Conservation (phyloP, 2,113 vertebrate species). For the Rhinolophus ferrumequinum region DNA sequence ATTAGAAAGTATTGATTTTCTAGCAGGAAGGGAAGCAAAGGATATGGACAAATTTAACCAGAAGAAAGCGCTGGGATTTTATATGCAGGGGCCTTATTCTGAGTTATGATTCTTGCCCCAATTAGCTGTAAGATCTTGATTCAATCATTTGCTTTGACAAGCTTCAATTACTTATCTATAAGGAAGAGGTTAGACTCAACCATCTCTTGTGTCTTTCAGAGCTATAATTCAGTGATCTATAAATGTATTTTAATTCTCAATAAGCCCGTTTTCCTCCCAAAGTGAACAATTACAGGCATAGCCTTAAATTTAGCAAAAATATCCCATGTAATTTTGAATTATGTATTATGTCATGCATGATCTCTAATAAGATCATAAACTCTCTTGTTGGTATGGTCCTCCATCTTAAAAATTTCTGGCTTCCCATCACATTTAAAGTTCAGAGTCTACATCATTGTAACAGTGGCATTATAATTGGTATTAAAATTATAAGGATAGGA, state of each 20-base stretch:
- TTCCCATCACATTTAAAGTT: background rate
- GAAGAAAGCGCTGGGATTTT: background rate
- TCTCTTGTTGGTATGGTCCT: background rate
- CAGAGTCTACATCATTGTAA: background rate
- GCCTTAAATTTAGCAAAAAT: background rate
- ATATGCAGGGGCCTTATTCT: background rate
- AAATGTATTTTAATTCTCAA: background rate
- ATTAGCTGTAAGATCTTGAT: background rate
- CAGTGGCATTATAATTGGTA: background rate
- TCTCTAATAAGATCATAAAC: background rate
- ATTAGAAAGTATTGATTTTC: background rate
- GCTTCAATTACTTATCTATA: background rate
- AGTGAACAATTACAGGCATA: background rate
- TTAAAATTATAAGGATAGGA: background rate
- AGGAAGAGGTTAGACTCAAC: background rate
- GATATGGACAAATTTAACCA: background rate
- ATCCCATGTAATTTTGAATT: background rate
- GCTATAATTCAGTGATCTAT: background rate
- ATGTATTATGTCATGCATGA: background rate
- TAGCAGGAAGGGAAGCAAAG: background rate
- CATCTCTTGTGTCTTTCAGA: background rate
- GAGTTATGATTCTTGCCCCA: background rate
- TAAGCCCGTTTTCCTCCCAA: background rate
- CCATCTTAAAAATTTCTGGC: background rate
- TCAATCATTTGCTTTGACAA: slow-evolving; percentile 12